Conservation (phyloP, 2,888 invertebrate species). For the Diarsia dahlii region DNA sequence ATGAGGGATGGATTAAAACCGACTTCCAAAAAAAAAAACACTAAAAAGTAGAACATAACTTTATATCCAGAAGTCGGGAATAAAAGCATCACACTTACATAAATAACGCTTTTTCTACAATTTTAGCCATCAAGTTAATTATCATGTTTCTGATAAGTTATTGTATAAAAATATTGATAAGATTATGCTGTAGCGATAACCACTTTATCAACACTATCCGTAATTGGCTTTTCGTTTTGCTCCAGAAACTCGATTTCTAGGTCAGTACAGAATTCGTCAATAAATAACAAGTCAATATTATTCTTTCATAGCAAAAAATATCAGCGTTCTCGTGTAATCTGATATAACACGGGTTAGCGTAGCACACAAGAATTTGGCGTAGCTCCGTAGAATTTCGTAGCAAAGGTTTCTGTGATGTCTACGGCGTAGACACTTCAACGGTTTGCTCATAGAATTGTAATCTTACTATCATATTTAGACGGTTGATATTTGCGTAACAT, state of each 20-base stretch:
- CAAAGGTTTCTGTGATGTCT: constrained; percentile 56
- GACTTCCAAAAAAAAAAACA: neutral
- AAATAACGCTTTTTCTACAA: neutral
- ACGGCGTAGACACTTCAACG: constrained; percentile 56
- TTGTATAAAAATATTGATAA: neutral
- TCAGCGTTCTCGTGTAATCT: constrained; percentile 1
- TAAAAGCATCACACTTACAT: neutral
- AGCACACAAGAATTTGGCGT: constrained; percentile 58
- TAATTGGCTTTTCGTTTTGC: neutral
- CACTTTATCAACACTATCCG: neutral
- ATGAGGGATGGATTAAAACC: neutral
- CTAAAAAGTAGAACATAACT: no score
- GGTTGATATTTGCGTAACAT: constrained; percentile 51
- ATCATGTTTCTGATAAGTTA: neutral
- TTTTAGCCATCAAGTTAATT: neutral
- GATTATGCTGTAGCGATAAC: neutral
- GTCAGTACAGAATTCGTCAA: neutral
- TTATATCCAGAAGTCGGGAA: neutral
- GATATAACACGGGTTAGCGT: constrained; percentile 25
- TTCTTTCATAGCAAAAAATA: neutral
- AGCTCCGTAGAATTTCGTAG: constrained; percentile 71
- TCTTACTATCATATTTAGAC: constrained; percentile 33
- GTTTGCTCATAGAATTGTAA: constrained; percentile 34
- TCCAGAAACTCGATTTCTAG: neutral
- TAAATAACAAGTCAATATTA: constrained; percentile 11